A percentile compares a stretch with the other conserved stretches of the same genome.
These are phyloP conservation scores for Autographa gamma DNA, from an alignment of 2,888 invertebrate genomes.

Conservation along the genomic window DNA sequence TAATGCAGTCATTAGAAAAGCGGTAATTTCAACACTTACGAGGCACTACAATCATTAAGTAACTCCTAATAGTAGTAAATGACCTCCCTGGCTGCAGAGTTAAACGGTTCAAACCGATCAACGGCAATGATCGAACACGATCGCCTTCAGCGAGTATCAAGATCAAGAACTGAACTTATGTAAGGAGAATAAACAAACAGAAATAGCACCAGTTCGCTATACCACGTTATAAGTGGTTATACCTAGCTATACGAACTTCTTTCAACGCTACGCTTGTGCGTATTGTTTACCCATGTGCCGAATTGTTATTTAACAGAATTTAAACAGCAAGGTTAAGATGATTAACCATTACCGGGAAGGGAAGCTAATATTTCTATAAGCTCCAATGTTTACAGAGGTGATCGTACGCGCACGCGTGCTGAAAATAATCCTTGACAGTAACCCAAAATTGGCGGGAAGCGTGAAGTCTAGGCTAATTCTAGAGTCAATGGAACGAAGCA, in stretches of 20 bases:
- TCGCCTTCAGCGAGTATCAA: conserved; percentile 46
- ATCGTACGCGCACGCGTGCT: conserved; percentile 49
- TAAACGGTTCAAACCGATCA: background rate
- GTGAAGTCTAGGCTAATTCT: conserved; percentile 32
- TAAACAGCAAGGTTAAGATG: conserved; percentile 53
- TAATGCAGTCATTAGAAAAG: conserved; percentile 27
- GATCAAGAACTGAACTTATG: conserved; percentile 57
- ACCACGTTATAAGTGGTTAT: conserved; percentile 29
- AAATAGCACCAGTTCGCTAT: conserved; percentile 42
- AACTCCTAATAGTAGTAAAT: conserved; percentile 15
- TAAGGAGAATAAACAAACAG: conserved; percentile 49
- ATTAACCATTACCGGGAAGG: conserved; percentile 55
- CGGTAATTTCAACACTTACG: conserved; percentile 24
- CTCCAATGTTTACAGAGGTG: conserved; percentile 63
- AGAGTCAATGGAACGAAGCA: conserved; percentile 14
- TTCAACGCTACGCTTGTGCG: conserved; percentile 41
- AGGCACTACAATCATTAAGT: conserved; percentile 20
- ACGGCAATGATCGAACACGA: conserved; percentile 20
- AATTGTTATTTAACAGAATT: conserved; percentile 56
- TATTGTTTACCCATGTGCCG: conserved; percentile 56
- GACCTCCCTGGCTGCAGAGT: background rate
- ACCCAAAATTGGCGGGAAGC: conserved; percentile 40
- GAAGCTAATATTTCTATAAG: conserved; percentile 60
- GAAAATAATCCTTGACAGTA: conserved; percentile 54
- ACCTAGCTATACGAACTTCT: conserved; percentile 24